Conservation (phyloP, 2,797 vertebrate genomes). For the Spinus olivaceus region DNA sequence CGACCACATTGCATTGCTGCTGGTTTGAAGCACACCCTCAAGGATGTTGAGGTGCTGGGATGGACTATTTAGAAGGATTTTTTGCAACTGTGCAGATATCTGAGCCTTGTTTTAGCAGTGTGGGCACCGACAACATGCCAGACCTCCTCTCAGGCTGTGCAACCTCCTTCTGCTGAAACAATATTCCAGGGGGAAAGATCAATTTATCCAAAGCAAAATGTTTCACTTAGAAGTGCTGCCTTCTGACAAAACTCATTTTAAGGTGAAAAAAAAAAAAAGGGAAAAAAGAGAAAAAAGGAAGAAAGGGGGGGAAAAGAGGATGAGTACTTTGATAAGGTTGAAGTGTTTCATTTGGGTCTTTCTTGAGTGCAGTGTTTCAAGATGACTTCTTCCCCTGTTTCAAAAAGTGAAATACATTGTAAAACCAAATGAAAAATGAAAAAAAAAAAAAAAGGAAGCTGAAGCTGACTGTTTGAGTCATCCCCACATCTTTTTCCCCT, state of each 20-base stretch:
- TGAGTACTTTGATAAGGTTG: not conserved
- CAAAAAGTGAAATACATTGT: not conserved
- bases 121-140: rapidly evolving
- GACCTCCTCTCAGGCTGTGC: not conserved
- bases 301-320: rapidly evolving
- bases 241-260: not conserved
- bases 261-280: not conserved
- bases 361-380: not conserved
- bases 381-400: not conserved
- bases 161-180: not conserved
- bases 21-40: not conserved
- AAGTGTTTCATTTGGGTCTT: conserved; percentile 13
- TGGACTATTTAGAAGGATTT: not conserved
- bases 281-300: too few relatives aligned
- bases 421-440: conserved; percentile 3
- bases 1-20: rapidly evolving
- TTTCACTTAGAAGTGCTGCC: not conserved
- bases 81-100: not conserved
- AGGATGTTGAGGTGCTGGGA: not conserved
- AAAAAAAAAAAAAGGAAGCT: not conserved
- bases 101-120: not conserved
- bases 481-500: not conserved
- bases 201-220: not conserved
- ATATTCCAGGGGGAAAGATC: not conserved
- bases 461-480: not conserved